These are phyloP conservation scores for Homarus americanus DNA, from an alignment of 1,140 invertebrate genomes.

Conservation along the genomic window DNA sequence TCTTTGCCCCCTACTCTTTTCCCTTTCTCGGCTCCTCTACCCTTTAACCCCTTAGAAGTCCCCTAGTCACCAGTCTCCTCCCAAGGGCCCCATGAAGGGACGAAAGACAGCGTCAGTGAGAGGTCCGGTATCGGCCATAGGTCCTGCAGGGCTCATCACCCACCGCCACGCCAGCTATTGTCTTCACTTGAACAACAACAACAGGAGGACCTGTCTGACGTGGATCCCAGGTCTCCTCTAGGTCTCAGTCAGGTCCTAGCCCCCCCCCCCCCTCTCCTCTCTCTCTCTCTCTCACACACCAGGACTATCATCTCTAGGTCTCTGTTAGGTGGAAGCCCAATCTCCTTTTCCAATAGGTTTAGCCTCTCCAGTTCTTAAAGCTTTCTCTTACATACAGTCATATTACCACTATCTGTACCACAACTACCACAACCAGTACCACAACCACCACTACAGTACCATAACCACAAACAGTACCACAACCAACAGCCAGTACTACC, in stretches of 20 bases:
- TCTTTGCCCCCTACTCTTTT: neutral
- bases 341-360: no score
- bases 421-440: no score
- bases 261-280: neutral
- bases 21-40: neutral
- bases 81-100: neutral
- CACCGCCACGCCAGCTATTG: neutral
- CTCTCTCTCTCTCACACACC: neutral
- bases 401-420: no score
- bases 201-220: neutral
- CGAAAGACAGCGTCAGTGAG: neutral
- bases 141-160: neutral
- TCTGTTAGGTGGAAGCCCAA: no score
- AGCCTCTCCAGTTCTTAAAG: no score
- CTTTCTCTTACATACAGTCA: no score
- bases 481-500: no score
- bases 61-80: neutral
- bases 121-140: neutral
- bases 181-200: constrained; percentile 11
- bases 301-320: no score
- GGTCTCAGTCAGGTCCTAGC: neutral
- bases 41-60: no score
- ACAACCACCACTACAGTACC: no score
- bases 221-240: neutral
- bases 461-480: no score